Evolutionary conservation across 2,113 vertebrate genomes (phyloP).

Genomic region (cattle (Bos taurus)): ARS-UCD2.0 NC_037329.1:114633001-114633500

Average conservation of each 20-base stretch:
- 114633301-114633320: not conserved
- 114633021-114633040: not conserved
- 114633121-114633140: not conserved
- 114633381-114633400: not conserved
- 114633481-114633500: not conserved
- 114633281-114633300: not conserved
- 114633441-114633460: not conserved
- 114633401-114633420: not conserved
- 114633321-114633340: not conserved
- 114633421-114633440: not conserved
- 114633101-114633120: not conserved
- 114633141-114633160: not conserved
- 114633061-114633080: not conserved
- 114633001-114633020: not conserved
- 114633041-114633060: not conserved
- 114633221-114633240: not conserved
- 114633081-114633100: not conserved
- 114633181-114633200: not conserved
- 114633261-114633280: not conserved
- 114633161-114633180: not conserved
- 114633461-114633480: not conserved
- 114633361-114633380: not conserved
- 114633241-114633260: not conserved
- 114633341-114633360: not conserved
- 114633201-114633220: not conserved